phyloP scores from a whole-genome alignment of 2,888 invertebrate genomes.

The Allygus modestus region DNA sequence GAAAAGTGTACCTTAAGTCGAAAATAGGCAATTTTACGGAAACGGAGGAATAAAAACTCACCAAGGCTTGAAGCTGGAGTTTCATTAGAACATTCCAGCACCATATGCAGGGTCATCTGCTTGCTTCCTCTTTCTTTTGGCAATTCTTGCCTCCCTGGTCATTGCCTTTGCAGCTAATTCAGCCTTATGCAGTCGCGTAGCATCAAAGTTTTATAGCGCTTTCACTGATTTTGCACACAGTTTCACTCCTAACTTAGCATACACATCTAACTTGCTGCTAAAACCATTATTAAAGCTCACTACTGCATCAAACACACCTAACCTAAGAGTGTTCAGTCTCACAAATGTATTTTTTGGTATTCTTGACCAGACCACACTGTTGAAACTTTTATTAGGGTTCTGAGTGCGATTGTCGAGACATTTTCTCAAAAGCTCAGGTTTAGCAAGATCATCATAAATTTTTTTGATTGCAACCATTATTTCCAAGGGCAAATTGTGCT shows the following conservation, averaged over 20 bases:
- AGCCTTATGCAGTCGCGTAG: constrained; percentile 1
- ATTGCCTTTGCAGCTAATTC: constrained; percentile 26
- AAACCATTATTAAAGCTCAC: constrained; percentile 41
- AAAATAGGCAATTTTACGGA: not conserved
- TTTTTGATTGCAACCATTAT: constrained; percentile 42
- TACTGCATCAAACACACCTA: constrained; percentile 19
- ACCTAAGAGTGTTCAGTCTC: constrained; percentile 12
- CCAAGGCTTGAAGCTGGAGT: no score
- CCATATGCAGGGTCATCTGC: constrained; percentile 26
- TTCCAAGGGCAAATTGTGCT: not conserved
- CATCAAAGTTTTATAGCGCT: constrained; percentile 27
- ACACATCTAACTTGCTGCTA: constrained; percentile 47
- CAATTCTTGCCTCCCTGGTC: constrained; percentile 34
- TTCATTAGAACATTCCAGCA: constrained; percentile 12
- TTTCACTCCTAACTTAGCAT: constrained; percentile 18
- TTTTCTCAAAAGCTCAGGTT: constrained; percentile 45
- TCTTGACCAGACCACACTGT: constrained; percentile 34
- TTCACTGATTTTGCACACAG: constrained; percentile 15
- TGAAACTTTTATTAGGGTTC: constrained; percentile 52
- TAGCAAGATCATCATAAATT: constrained; percentile 27
- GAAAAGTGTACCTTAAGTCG: not conserved
- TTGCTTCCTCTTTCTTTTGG: constrained; percentile 25
- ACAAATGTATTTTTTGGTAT: constrained; percentile 39
- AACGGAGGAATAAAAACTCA: not conserved
- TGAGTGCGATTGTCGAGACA: constrained; percentile 37